phyloP scores from a whole-genome alignment of 2,797 vertebrate genomes.

The Tamandua tetradactyla region DNA sequence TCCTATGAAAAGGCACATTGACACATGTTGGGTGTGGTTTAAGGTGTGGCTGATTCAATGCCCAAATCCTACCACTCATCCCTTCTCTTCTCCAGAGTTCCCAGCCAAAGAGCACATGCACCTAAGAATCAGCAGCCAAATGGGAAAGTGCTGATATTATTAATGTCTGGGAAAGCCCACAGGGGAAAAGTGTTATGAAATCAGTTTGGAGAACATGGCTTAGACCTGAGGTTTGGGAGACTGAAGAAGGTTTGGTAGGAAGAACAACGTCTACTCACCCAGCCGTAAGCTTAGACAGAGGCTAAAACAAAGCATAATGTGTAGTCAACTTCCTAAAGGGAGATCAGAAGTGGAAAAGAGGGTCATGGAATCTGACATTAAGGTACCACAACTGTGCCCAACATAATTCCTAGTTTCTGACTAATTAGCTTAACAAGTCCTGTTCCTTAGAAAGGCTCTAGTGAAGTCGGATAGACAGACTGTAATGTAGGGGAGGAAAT shows the following conservation, averaged over 20 bases:
- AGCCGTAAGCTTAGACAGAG: not conserved
- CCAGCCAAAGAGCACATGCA: slow-evolving; percentile 50
- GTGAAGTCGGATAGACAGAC: not conserved
- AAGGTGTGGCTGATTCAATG: not conserved
- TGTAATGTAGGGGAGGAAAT: not conserved
- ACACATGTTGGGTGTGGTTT: slow-evolving; percentile 54
- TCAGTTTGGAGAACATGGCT: not conserved
- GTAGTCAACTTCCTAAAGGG: not conserved
- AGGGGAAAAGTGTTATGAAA: slow-evolving; percentile 34
- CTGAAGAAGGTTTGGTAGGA: not conserved
- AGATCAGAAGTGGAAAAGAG: not conserved
- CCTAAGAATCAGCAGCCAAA: slow-evolving; percentile 44
- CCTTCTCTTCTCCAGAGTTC: slow-evolving; percentile 10
- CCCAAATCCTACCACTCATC: slow-evolving; percentile 32
- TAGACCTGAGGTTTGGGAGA: slow-evolving; percentile 46
- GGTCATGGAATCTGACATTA: not conserved
- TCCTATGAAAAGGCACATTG: slow-evolving; percentile 39
- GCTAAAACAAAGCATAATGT: not conserved
- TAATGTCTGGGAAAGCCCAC: slow-evolving; percentile 3
- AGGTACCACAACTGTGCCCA: not conserved
- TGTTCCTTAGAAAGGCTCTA: not conserved
- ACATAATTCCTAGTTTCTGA: not conserved
- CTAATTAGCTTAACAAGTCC: not conserved
- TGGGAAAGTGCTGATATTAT: slow-evolving; percentile 54
- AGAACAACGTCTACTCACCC: not conserved